Base-by-base conservation (phyloP, 1,140 invertebrate species). In the Planococcus citri region DNA sequence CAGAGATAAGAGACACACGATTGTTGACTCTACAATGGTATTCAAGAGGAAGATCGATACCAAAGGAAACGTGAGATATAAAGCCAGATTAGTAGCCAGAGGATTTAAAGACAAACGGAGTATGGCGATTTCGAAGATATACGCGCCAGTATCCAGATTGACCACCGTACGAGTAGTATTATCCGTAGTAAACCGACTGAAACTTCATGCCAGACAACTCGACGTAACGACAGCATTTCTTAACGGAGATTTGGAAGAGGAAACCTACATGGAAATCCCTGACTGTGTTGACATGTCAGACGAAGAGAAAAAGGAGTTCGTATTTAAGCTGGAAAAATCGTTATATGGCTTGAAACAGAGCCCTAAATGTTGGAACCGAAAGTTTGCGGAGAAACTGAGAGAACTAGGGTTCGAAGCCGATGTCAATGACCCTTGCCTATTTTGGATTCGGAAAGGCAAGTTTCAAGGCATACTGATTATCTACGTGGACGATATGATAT, bases 191-290 rank as follows among this genome's bases (percentile, higher is more conserved):
- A 33, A 37, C 27, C 20, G 64, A 37, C 22, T 21, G 0, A 33
- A 20, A 22, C 29, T 70, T 25, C 6, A 61, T 4, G 58, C 20
- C 27, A n/a, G 21, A 20, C 79, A 80, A 71, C 74, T 79, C 70
- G 80, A 80, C 73, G 76, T 80, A 0, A 76, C 74, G 41, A 78
- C 76, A 12, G 78, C 76, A 0, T 80, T 79, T 73, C 72, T 80
- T 8, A 71, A 80, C 72, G 77, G 76, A 8, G 12, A 17, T 6
- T 24, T 71, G 0, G 33, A 78, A 51, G 75, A 77, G 70, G 72
- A 76, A 33, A 73, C 79, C 24, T 79, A 76, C 71, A 76, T 79
- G 73, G 71, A 74, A 69, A 74, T 78, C 70, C 73, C 75, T 38
- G 68, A 69, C 12, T 71, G 72, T 41, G n/a, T 71, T 14, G 14